A percentile compares a stretch with the other conserved stretches of the same genome.
These are phyloP conservation scores for Distichodus sexfasciatus DNA, from an alignment of 2,797 vertebrate genomes.

Conservation along the genomic window DNA sequence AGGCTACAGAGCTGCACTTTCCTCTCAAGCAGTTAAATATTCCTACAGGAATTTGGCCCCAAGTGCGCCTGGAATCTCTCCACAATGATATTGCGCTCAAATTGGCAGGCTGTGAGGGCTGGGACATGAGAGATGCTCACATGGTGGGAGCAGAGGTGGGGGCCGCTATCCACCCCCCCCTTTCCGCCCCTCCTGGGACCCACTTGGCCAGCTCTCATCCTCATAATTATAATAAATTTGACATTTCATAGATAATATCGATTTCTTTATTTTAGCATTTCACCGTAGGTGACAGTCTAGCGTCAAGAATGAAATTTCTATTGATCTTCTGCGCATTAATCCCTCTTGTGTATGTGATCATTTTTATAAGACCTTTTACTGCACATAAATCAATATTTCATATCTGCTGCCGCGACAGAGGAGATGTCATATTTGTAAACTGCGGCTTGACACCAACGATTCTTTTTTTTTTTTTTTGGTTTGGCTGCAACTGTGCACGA, in stretches of 20 bases:
- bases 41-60: constrained; percentile 96
- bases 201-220: constrained; percentile 99
- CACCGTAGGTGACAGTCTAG: constrained; percentile 99
- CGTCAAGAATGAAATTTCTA: constrained; percentile 99
- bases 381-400: constrained; percentile 99
- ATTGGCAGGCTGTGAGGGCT: constrained; percentile 96
- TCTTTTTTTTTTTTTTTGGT: constrained; percentile 82
- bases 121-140: constrained; percentile 97
- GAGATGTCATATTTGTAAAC: constrained; percentile 99
- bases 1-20: constrained; percentile 72
- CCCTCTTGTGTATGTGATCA: constrained; percentile 99
- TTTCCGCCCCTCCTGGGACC: constrained; percentile 87
- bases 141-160: constrained; percentile 63
- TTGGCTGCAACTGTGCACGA: constrained; percentile 99
- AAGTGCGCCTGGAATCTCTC: constrained; percentile 91
- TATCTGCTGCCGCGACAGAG: constrained; percentile 99
- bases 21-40: constrained; percentile 95
- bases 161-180: constrained; percentile 86
- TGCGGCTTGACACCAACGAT: constrained; percentile 99
- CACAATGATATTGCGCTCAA: constrained; percentile 98
- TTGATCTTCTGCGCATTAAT: constrained; percentile 99
- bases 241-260: constrained; percentile 99
- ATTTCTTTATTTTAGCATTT: constrained; percentile 99
- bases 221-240: constrained; percentile 99
- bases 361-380: constrained; percentile 99